Evolutionary conservation across 30 jellyfish, hydroid and myxozoan species (phyloP).

Genomic region (Hydractinia echinata): DNA sequence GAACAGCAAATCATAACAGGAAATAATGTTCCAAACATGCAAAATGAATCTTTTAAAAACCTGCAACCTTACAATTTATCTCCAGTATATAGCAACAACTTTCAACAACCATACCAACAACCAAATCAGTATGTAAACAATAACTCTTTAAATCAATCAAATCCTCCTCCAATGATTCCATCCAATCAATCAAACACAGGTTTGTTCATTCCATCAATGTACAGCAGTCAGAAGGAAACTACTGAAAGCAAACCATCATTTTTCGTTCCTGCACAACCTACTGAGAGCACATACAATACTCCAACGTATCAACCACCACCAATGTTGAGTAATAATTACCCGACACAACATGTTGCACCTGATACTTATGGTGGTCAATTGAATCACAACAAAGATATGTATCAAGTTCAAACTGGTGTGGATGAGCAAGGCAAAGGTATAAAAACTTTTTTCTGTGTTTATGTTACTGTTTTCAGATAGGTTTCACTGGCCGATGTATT

Average conservation of each 20-base stretch:
- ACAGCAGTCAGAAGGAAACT: neutral
- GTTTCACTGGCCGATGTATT: neutral
- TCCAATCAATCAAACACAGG: neutral
- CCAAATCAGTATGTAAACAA: too few relatives aligned
- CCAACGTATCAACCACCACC: neutral
- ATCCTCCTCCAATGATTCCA: too few relatives aligned
- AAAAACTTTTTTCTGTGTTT: neutral
- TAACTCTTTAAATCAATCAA: too few relatives aligned
- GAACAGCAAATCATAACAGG: too few relatives aligned
- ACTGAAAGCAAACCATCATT: neutral
- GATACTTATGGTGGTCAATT: conserved; percentile 4
- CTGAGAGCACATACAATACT: neutral
- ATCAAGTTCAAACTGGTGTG: conserved; percentile 13
- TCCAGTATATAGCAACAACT: too few relatives aligned
- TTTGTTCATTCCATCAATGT: neutral
- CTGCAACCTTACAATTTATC: too few relatives aligned
- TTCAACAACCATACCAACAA: too few relatives aligned
- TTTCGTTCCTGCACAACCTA: conserved; percentile 15
- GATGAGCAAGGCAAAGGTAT: conserved; percentile 19
- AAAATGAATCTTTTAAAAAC: too few relatives aligned
- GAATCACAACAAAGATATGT: neutral
- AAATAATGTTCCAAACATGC: too few relatives aligned
- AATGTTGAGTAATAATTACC: neutral
- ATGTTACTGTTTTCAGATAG: neutral
- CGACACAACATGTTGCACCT: neutral